Evolutionary conservation across 2,888 invertebrate genomes (phyloP).

Genomic region (Temnothorax rugatulus): DNA sequence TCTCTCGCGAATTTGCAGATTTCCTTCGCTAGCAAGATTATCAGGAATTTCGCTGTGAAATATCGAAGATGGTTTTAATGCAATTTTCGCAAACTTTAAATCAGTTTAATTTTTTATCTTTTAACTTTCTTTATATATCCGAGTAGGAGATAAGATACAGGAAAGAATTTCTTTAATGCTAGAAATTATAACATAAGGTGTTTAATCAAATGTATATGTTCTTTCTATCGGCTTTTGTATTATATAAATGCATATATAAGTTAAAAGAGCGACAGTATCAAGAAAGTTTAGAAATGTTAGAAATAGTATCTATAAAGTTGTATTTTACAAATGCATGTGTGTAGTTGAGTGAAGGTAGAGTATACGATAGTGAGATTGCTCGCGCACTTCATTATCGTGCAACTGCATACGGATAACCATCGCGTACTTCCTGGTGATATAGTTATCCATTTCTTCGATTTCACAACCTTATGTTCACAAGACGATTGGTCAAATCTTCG

Average conservation of each 20-base stretch:
- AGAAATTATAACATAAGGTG: neutral
- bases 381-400: neutral
- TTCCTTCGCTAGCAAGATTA: conserved; percentile 20
- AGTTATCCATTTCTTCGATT: conserved; percentile 5
- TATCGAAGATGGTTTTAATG: neutral
- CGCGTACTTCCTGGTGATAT: neutral
- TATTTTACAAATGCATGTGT: neutral
- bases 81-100: neutral
- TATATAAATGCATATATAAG: neutral
- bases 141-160: neutral
- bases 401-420: neutral
- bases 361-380: conserved; percentile 1
- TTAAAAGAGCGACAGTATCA: neutral
- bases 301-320: neutral
- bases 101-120: neutral
- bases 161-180: neutral
- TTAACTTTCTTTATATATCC: neutral
- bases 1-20: neutral
- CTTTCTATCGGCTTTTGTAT: neutral
- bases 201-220: neutral
- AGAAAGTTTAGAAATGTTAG: neutral
- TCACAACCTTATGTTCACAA: neutral
- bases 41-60: conserved; percentile 45
- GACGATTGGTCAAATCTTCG: neutral
- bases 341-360: neutral